A percentile compares a stretch with the other conserved stretches of the same genome.
Conservation (phyloP, 2,888 invertebrate genomes). For the Hypena proboscidalis region DNA sequence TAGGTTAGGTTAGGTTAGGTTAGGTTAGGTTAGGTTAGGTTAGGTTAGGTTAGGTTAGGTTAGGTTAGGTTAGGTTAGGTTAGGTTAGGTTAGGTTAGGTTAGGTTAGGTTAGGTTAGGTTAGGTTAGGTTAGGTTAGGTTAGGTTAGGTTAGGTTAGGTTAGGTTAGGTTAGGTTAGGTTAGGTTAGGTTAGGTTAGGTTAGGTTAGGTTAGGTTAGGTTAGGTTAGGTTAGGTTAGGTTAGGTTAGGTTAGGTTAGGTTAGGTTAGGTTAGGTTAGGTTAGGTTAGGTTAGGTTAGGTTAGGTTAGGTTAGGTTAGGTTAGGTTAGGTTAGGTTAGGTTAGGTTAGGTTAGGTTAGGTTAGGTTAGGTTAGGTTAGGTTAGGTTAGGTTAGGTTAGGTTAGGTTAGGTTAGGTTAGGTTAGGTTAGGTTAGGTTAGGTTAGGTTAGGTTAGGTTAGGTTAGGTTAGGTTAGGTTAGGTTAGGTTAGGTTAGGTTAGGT, state of each 20-base stretch:
- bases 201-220: constrained; percentile 31
- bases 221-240: constrained; percentile 27
- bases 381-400: constrained; percentile 6
- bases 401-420: constrained; percentile 21
- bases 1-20: constrained; percentile 1
- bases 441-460: constrained; percentile 15
- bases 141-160: constrained; percentile 24
- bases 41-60: constrained; percentile 23
- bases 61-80: constrained; percentile 20
- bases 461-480: constrained; percentile 20
- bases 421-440: constrained; percentile 11
- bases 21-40: constrained; percentile 10
- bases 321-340: constrained; percentile 43
- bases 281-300: constrained; percentile 42
- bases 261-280: constrained; percentile 36
- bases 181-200: constrained; percentile 30
- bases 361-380: constrained; percentile 37
- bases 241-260: constrained; percentile 31
- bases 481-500: constrained; percentile 20
- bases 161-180: constrained; percentile 33
- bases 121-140: constrained; percentile 26
- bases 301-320: constrained; percentile 42
- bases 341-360: constrained; percentile 43
- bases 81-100: constrained; percentile 21
- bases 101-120: constrained; percentile 27